A percentile compares a stretch with the other conserved stretches of the same genome.
Evolutionary conservation across 2,797 vertebrate genomes (phyloP).

Genomic region (Eidolon dupreanum): DNA sequence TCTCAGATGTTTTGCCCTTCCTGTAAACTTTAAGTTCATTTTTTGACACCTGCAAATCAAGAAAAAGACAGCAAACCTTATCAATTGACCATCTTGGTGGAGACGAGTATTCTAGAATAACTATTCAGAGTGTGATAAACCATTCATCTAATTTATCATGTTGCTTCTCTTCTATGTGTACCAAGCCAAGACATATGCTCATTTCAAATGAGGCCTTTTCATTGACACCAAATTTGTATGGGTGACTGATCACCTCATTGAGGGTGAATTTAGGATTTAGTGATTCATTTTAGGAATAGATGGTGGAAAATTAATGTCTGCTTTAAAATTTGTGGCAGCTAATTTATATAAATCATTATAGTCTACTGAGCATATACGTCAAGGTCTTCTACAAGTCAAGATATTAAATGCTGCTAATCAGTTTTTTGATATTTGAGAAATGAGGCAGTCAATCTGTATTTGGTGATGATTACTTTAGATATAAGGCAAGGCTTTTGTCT

Average conservation of each 20-base stretch:
- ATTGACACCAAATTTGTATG: slow-evolving; percentile 15
- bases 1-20: not conserved
- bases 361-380: not conserved
- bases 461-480: not conserved
- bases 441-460: slow-evolving; percentile 25
- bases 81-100: not conserved
- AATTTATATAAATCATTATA: slow-evolving; percentile 61
- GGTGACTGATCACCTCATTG: slow-evolving; percentile 42
- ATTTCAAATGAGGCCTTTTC: slow-evolving; percentile 65
- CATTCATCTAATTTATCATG: not conserved
- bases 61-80: not conserved
- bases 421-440: slow-evolving; percentile 49
- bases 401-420: slow-evolving; percentile 46
- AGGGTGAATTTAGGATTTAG: not conserved
- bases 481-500: not conserved
- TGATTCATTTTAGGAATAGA: slow-evolving; percentile 56
- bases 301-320: slow-evolving; percentile 65
- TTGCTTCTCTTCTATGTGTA: not conserved
- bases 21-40: not conserved
- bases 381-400: slow-evolving; percentile 41
- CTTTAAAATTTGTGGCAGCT: slow-evolving; percentile 68
- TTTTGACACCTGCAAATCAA: not conserved
- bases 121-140: not conserved
- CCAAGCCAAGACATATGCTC: not conserved
- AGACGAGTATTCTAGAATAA: not conserved